Evolutionary conservation across 37 sponge, comb jelly and placozoan genomes (phyloP), one percentile per base, ranked within the genome.

Genomic region (Oopsacas minuta): DNA sequence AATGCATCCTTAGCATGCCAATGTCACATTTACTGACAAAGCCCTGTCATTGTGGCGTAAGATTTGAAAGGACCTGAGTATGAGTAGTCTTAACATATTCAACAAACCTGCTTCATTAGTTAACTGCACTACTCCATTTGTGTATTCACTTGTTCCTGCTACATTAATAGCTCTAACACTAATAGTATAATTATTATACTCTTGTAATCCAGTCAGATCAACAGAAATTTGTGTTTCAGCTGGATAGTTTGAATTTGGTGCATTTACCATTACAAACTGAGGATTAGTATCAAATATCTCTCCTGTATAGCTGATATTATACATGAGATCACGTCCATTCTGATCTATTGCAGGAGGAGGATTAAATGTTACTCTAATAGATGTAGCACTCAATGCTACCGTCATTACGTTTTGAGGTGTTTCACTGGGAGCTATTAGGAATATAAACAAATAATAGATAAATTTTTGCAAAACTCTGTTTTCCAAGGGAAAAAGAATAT

Each of bases 201-300:
- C 75, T 12, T 61, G 75, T n/a, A 61, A n/a, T 61, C 75, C 75
- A 61, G 75, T 61, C 28, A 61, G 75, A 61, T 61, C 22, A 61
- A 42, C 49, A 42, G 49, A 42, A 15, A 42, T 8, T n/a, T n/a
- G n/a, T 17, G 49, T 42, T 15, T 42, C 49, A 42, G 75, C 75
- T 3, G 75, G 75, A 61, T 61, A 61, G 22, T 32, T n/a, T 17
- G 49, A 15, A 61, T 61, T 61, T n/a, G 75, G 28, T 12, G 22
- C 30, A 61, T 12, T 61, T 5, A 61, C 75, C 22, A n/a, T 25
- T 3, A 61, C 75, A n/a, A 25, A 61, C 28, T 61, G 75, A 25
- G 28, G 22, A 32, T 25, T 61, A n/a, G 75, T n/a, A 61, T n/a
- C 20, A n/a, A 61, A 61, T 12, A 12, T 10, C 30, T 61, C 32